Percentiles rank a stretch among this genome's conserved stretches.
These are phyloP conservation scores for Sorex araneus DNA, from an alignment of 2,113 vertebrate genomes.

Conservation along the genomic window DNA sequence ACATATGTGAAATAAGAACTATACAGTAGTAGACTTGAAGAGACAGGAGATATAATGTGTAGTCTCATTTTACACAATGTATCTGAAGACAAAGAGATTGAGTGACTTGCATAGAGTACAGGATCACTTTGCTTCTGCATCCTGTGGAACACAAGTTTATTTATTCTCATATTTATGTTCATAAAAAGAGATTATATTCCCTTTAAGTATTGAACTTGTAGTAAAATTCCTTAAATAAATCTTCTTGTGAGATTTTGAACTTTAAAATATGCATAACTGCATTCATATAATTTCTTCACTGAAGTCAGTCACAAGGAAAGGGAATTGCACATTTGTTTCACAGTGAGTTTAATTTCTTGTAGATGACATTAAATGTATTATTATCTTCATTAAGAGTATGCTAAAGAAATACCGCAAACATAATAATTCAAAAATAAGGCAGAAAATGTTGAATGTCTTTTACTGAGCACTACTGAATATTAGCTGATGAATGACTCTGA, in stretches of 20 bases:
- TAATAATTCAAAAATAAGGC: too few relatives aligned
- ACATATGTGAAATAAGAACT: background rate
- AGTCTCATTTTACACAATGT: background rate
- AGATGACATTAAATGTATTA: background rate
- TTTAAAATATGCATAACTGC: conserved; percentile 37
- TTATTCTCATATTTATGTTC: background rate
- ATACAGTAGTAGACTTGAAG: background rate
- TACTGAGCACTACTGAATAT: conserved; percentile 4
- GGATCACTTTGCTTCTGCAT: background rate
- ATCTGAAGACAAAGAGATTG: background rate
- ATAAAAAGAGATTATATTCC: background rate
- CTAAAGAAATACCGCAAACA: conserved; percentile 39
- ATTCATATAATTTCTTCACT: conserved; percentile 42
- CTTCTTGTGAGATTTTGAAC: conserved; percentile 10
- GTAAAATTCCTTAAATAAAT: conserved; percentile 1
- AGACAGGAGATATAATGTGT: background rate
- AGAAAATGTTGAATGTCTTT: conserved; percentile 9
- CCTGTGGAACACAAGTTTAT: background rate
- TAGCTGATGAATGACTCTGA: conserved; percentile 4
- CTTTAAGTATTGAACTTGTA: conserved; percentile 25
- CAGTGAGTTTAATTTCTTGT: conserved; percentile 4
- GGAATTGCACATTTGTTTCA: conserved; percentile 31
- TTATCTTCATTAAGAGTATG: background rate
- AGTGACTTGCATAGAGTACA: background rate
- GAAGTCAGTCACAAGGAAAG: conserved; percentile 45